These are phyloP conservation scores for zebrafish (Danio rerio) DNA, from an alignment of 2,113 vertebrate genomes.

Conservation along the genomic window GRCz12tu NC_133180.1:67793001-67793500, in stretches of 20 bases:
- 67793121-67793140: slow-evolving; percentile 95
- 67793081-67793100: not conserved
- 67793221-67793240: not conserved
- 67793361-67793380: slow-evolving; percentile 87
- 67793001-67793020: too few relatives aligned
- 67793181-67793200: slow-evolving; percentile 93
- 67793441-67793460: slow-evolving; percentile 97
- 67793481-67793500: not conserved
- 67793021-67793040: too few relatives aligned
- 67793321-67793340: not conserved
- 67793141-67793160: slow-evolving; percentile 96
- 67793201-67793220: slow-evolving; percentile 66
- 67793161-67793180: slow-evolving; percentile 96
- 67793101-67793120: slow-evolving; percentile 88
- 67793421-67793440: slow-evolving; percentile 94
- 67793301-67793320: not conserved
- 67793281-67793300: not conserved
- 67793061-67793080: too few relatives aligned
- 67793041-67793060: too few relatives aligned
- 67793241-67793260: too few relatives aligned
- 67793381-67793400: slow-evolving; percentile 91
- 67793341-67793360: slow-evolving; percentile 79
- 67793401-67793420: slow-evolving; percentile 92
- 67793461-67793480: not conserved
- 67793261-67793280: not conserved